These are phyloP conservation scores for Stegodyphus mimosarum DNA, from an alignment of 1,140 invertebrate species.

Conservation along the genomic window DNA sequence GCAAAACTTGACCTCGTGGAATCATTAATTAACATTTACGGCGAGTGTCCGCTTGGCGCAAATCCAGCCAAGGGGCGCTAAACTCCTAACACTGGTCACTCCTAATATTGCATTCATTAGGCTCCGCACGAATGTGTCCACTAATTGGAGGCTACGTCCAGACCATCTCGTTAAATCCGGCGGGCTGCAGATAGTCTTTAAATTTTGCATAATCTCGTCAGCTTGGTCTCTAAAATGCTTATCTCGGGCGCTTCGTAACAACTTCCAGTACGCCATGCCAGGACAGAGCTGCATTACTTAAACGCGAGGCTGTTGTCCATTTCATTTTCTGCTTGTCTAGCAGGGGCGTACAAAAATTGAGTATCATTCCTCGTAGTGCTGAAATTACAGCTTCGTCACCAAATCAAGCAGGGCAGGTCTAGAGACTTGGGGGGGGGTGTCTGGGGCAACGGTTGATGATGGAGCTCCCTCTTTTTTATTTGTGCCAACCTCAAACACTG, in stretches of 20 bases:
- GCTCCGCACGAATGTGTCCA: constrained; percentile 20
- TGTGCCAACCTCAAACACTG: no score
- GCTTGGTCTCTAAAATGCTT: constrained; percentile 11
- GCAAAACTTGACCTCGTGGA: constrained; percentile 49
- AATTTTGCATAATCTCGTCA: constrained; percentile 55
- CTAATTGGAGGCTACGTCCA: constrained; percentile 47
- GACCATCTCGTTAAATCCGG: constrained; percentile 41
- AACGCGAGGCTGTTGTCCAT: constrained; percentile 20
- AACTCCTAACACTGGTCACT: constrained; percentile 43
- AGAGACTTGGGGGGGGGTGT: no score
- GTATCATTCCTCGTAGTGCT: not conserved
- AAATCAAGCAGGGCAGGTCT: no score
- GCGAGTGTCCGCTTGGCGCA: constrained; percentile 15
- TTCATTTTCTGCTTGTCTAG: constrained; percentile 35
- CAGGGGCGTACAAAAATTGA: not conserved
- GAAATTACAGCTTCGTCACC: not conserved
- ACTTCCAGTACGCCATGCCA: constrained; percentile 28
- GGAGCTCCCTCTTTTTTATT: no score
- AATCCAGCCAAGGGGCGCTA: constrained; percentile 40
- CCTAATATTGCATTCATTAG: constrained; percentile 55
- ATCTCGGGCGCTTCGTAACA: constrained; percentile 31
- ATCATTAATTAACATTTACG: constrained; percentile 51
- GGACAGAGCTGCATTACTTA: constrained; percentile 30
- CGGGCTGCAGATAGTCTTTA: constrained; percentile 42
- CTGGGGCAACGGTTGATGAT: no score